phyloP scores from a whole-genome alignment of 2,888 invertebrate genomes.

The Pristionchus japonicus region DNA sequence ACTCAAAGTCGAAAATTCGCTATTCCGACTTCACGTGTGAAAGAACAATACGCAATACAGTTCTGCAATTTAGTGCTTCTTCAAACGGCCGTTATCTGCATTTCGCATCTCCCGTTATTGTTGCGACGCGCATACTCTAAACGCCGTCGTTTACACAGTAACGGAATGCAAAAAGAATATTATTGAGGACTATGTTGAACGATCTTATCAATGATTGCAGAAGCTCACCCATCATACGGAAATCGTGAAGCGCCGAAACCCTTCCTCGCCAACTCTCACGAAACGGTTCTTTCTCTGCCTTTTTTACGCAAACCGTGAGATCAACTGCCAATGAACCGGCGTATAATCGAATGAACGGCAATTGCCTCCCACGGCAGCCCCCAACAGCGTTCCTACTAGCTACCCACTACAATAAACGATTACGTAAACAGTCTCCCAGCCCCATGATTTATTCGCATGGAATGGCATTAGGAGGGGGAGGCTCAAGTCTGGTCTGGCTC shows the following conservation, averaged over 20 bases:
- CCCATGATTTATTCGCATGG: conserved; percentile 19
- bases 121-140: not conserved
- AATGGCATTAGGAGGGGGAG: not conserved
- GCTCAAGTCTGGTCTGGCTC: not conserved
- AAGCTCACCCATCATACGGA: not conserved
- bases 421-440: not conserved
- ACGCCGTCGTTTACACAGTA: not conserved
- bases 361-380: not conserved
- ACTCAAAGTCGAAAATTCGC: too few relatives aligned
- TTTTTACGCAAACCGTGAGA: not conserved
- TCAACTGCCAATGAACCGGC: not conserved
- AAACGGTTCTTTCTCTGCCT: not conserved
- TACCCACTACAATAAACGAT: not conserved
- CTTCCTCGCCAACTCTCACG: not conserved
- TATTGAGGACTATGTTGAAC: too few relatives aligned
- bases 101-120: not conserved
- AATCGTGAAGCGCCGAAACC: not conserved
- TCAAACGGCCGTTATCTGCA: not conserved
- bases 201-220: not conserved
- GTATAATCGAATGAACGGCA: not conserved
- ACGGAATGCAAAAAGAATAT: not conserved
- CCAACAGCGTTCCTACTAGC: not conserved
- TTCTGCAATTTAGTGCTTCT: not conserved
- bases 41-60: too few relatives aligned
- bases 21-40: too few relatives aligned